Base-by-base conservation (phyloP, 2,888 invertebrate genomes). In the Punctoribates punctum region DNA sequence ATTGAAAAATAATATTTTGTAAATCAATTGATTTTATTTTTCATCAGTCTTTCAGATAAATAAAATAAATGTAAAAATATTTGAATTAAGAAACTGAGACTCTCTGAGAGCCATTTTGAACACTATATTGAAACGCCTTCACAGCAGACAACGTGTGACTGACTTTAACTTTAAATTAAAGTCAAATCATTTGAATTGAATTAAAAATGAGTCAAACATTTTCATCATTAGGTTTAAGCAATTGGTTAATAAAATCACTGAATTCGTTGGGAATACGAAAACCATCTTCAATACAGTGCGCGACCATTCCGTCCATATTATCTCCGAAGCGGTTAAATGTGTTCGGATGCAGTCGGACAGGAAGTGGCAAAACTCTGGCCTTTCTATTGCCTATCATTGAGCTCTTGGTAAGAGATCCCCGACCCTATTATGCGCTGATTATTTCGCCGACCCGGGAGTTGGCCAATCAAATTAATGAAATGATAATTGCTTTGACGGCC, bases 351-450 rank as follows among this genome's bases (percentile, higher is more conserved):
- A 96, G 97, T 0, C 96, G 97, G 84, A 99, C 98, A 11, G 98
- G 98, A 17, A 96, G 96, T 76, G 98, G 98, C 1, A 99, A 99
- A 87, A 99, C 99, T 0, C 89, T 98, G 82, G 96, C 98, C 0
- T 99, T 99, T 87, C 96, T 95, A 0, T 84, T 98, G 75, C 97
- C 97, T 0, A 94, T 98, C 81, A 84, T 98, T 67, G 94, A 97
- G 83, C 89, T 90, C 82, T 86, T 98, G 38, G 92, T 92, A 77
- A 91, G 94, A 82, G 97, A 99, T 84, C 97, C 97, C 0, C 95
- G 92, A 84, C 96, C 96, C 75, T 94, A 98, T 83, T 99, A 91
- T 87, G 96, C 96, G 1, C 86, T 99, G 38, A 87, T 99, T 27
- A 85, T 99, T 15, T 97, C 98, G 17, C 98, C 99, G 1, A 99